A percentile compares a stretch with the other conserved stretches of the same genome.
phyloP scores from a whole-genome alignment of 2,113 vertebrate species.

The Muntiacus reevesi region DNA sequence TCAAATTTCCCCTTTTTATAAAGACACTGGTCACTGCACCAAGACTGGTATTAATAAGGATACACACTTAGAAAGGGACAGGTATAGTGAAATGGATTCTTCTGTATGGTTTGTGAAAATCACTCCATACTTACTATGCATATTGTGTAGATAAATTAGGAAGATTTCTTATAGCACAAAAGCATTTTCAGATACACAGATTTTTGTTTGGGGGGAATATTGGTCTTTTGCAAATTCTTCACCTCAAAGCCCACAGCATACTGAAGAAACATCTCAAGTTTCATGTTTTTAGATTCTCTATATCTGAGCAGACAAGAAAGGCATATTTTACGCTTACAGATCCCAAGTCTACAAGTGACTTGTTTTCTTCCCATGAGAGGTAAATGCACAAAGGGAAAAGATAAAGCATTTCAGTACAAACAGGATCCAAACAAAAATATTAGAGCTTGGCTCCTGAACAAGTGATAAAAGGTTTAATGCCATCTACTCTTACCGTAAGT shows the following conservation, averaged over 20 bases:
- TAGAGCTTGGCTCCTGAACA: conserved; percentile 21
- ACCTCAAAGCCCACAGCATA: neutral
- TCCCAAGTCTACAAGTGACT: conserved; percentile 60
- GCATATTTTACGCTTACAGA: conserved; percentile 46
- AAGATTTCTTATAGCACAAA: neutral
- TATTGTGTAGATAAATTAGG: neutral
- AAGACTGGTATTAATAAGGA: neutral
- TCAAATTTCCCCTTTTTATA: neutral
- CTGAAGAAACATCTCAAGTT: conserved; percentile 38
- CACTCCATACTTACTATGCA: neutral
- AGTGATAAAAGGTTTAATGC: neutral
- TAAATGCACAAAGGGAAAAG: conserved; percentile 65
- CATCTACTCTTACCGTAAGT: conserved; percentile 8
- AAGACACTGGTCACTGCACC: neutral
- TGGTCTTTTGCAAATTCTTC: neutral
- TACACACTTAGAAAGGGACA: neutral
- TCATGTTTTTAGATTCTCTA: conserved; percentile 26
- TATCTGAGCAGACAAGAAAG: conserved; percentile 55
- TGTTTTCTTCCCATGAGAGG: conserved; percentile 56
- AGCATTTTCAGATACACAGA: neutral
- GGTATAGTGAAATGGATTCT: neutral
- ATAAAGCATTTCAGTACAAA: conserved; percentile 39
- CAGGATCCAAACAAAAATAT: neutral
- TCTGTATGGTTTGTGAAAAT: neutral
- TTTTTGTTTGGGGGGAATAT: neutral